Base-by-base conservation (phyloP, 2,888 invertebrate species). In the Ectobius pallidus region DNA sequence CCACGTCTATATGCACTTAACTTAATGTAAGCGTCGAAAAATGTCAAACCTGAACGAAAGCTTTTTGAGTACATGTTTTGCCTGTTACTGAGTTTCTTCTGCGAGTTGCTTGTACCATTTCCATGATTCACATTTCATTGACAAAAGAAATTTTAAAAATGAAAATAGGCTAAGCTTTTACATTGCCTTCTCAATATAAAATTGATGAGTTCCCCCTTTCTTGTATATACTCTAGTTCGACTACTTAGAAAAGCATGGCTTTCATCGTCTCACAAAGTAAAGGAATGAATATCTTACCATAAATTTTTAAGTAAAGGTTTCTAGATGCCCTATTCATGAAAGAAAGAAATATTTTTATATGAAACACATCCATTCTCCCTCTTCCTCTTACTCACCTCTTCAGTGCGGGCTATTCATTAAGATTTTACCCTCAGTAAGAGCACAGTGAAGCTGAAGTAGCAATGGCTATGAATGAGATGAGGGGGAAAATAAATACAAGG, bases 351-450 rank as follows among this genome's bases (percentile, higher is more conserved):
- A n/a, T 58, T 30, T n/a, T 30, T 58, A 58, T 30, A 30, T 58
- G 32, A 30, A 3, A 22, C 2, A 32, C 2, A n/a, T 14, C 11
- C 58, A 58, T 30, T 30, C 58, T n/a, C 7, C 6, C 34, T 11
- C 34, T 11, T 34, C 6, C 11, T 34, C 34, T 34, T n/a, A n/a
- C n/a, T n/a, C n/a, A n/a, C 22, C 63, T 44, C 65, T 46, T 65
- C 27, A 34, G 58, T 25, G 58, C 18, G 30, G n/a, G 30, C 65
- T n/a, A 65, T 65, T 65, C 65, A 65, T 65, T 65, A 65, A 65
- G 46, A 46, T 46, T 27, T 55, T 44, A 20, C 46, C 46, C 30
- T 58, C 27, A 30, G 30, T 58, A 2, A 30, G 30, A 18, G 58
- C 9, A n/a, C 30, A 65, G 9, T 20, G 42, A 46, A 42, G 11